Conservation (phyloP, 2,113 vertebrate species). For the Psittacula cyanocephala region DNA sequence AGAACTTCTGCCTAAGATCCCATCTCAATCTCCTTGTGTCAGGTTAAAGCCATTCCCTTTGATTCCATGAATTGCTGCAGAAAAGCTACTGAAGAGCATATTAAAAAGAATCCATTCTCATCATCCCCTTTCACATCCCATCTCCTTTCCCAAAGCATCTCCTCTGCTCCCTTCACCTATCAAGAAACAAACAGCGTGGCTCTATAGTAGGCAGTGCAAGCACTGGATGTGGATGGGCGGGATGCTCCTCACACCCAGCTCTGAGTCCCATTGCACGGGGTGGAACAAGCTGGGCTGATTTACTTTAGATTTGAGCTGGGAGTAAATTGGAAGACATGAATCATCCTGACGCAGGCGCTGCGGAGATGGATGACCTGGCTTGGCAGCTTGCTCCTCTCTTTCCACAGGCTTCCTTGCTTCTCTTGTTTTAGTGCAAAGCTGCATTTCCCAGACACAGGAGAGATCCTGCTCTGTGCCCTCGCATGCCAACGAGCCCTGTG, state of each 20-base stretch:
- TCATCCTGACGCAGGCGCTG: conserved; percentile 75
- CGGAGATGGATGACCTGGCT: conserved; percentile 80
- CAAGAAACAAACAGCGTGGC: conserved; percentile 57
- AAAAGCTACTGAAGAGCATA: not conserved
- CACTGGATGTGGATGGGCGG: conserved; percentile 71
- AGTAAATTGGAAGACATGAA: conserved; percentile 85
- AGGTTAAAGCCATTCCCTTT: not conserved
- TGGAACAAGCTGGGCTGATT: conserved; percentile 67
- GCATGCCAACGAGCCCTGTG: fast-evolving
- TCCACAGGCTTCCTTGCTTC: not conserved
- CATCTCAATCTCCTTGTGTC: not conserved
- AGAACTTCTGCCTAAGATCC: not conserved
- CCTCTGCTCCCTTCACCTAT: not conserved
- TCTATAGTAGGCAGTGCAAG: conserved; percentile 64
- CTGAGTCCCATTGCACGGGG: conserved; percentile 62
- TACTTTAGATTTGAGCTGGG: conserved; percentile 76
- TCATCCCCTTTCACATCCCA: not conserved
- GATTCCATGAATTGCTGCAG: not conserved
- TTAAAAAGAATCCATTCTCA: conserved; percentile 5
- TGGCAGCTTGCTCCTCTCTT: conserved; percentile 74
- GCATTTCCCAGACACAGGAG: conserved; percentile 47
- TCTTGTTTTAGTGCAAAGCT: conserved; percentile 2
- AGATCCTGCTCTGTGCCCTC: not conserved
- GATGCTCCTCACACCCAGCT: conserved; percentile 67
- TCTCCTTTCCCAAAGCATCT: not conserved